These are phyloP conservation scores for Silurus asotus DNA, from an alignment of 2,113 vertebrate species.

Conservation along the genomic window DNA sequence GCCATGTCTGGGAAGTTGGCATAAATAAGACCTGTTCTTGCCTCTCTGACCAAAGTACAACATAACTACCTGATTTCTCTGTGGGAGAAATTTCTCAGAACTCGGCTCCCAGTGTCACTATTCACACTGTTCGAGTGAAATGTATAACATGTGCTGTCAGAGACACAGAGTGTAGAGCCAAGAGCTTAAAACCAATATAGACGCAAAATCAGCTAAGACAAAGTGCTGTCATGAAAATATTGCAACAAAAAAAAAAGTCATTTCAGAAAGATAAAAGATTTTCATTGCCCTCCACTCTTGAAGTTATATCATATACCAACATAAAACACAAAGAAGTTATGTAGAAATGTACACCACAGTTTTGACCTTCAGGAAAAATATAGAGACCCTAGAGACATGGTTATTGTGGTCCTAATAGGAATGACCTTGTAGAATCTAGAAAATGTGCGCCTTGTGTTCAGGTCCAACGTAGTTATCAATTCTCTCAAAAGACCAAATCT, in stretches of 20 bases:
- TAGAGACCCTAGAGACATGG: neutral
- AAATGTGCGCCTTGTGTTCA: neutral
- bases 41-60: slow-evolving; percentile 9
- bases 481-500: neutral
- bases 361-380: neutral
- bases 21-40: neutral
- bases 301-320: neutral
- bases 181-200: neutral
- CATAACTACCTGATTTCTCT: slow-evolving; percentile 19
- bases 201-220: neutral
- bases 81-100: slow-evolving; percentile 27
- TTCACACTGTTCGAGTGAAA: slow-evolving; percentile 36
- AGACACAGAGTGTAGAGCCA: neutral
- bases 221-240: neutral
- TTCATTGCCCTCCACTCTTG: no score
- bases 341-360: neutral
- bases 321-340: neutral
- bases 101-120: slow-evolving; percentile 16
- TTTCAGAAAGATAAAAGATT: neutral
- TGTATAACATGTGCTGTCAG: slow-evolving; percentile 10
- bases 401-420: neutral
- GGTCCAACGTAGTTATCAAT: neutral
- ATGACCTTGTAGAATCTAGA: neutral
- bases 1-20: neutral
- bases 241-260: neutral